Percentiles rank a stretch among this genome's conserved stretches.
Conservation (phyloP, 1,140 invertebrate species). For the Contarinia nasturtii region DNA sequence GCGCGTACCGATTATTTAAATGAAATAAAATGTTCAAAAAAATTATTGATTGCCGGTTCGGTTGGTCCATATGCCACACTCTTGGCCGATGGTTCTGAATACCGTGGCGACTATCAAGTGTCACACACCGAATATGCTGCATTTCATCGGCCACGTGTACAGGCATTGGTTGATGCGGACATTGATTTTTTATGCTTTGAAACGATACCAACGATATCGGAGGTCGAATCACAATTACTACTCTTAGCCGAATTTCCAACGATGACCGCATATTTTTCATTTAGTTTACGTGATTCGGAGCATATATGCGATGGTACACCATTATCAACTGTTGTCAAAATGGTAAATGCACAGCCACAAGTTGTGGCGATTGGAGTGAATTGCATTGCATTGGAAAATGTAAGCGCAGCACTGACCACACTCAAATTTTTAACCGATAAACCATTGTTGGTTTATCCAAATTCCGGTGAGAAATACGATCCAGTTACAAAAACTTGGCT, state of each 20-base stretch:
- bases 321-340: conserved; percentile 33
- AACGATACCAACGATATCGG: conserved; percentile 46
- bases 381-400: conserved; percentile 36
- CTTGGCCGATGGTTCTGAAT: conserved; percentile 77
- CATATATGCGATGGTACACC: conserved; percentile 20
- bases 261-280: too few species aligned
- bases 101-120: conserved; percentile 60
- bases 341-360: conserved; percentile 33
- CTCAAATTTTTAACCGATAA: conserved; percentile 8
- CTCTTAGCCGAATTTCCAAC: too few species aligned
- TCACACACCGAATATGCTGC: conserved; percentile 41
- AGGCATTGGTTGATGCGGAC: conserved; percentile 51
- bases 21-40: conserved; percentile 9
- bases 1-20: conserved; percentile 11
- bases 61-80: conserved; percentile 81
- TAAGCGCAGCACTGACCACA: neutral
- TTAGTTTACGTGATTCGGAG: conserved; percentile 14
- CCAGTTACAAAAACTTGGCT: conserved; percentile 5
- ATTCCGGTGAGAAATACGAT: conserved; percentile 43
- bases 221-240: too few species aligned
- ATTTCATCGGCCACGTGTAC: conserved; percentile 64
- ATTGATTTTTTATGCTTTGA: conserved; percentile 73
- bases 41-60: conserved; percentile 54
- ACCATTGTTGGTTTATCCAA: conserved; percentile 50
- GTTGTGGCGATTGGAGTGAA: conserved; percentile 70